Conservation (phyloP, 2,797 vertebrate genomes). For the Tinamus major region DNA sequence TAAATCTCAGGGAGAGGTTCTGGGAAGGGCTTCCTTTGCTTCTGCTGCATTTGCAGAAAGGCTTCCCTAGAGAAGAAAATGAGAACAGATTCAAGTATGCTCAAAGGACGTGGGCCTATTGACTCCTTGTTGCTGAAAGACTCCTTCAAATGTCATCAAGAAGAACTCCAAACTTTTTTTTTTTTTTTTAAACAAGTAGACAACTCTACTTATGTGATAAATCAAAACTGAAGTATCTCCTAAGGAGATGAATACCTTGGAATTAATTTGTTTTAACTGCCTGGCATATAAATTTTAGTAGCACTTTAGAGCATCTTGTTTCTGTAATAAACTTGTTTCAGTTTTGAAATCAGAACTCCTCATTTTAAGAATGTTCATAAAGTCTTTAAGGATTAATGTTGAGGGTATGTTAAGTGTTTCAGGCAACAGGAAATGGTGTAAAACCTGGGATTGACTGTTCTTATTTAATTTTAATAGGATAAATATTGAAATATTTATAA, state of each 20-base stretch:
- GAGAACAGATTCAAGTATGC: neutral
- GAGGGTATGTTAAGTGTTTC: neutral
- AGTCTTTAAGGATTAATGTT: neutral
- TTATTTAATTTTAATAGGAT: neutral
- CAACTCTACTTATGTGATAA: neutral
- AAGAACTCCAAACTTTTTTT: neutral
- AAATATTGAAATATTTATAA: neutral
- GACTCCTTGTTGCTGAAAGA: neutral
- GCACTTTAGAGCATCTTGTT: neutral
- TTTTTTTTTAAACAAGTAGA: neutral
- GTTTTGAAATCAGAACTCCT: slow-evolving; percentile 7
- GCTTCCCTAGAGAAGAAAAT: neutral
- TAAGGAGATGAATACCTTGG: too few relatives aligned
- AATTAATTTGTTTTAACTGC: neutral
- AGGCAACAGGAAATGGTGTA: neutral
- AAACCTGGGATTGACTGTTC: neutral
- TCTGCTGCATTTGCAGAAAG: neutral
- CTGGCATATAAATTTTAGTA: neutral
- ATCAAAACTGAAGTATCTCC: neutral
- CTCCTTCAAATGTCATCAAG: neutral
- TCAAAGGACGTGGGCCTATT: neutral
- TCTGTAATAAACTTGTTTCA: neutral
- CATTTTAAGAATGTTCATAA: slow-evolving; percentile 32
- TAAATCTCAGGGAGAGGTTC: neutral
- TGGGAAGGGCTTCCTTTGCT: neutral